Evolutionary conservation across 1,140 invertebrate species (phyloP).

Genomic region (Aphelenchoides besseyi): DNA sequence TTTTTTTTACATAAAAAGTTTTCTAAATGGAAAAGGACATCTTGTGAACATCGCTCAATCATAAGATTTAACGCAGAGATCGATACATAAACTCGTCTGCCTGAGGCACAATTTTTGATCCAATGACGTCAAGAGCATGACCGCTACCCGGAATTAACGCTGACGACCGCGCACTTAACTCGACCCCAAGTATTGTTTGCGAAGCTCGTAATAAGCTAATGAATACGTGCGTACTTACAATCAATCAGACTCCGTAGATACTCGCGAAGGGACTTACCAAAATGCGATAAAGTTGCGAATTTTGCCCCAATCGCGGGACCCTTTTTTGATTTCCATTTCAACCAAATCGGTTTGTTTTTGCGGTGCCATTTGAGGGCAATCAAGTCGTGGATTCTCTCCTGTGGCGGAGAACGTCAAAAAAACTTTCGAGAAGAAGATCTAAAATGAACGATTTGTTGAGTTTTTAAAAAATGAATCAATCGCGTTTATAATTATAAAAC

Average conservation of each 20-base stretch:
- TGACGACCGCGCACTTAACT: conserved; percentile 5
- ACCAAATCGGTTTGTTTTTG: not conserved
- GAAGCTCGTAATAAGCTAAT: not conserved
- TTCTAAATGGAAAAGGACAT: not conserved
- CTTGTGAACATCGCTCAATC: not conserved
- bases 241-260: not conserved
- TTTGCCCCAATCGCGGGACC: not conserved
- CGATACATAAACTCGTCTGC: not conserved
- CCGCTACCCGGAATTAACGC: too few relatives aligned
- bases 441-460: too few relatives aligned
- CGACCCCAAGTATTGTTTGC: not conserved
- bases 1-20: not conserved
- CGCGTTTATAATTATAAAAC: too few relatives aligned
- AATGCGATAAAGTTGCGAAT: conserved; percentile 11
- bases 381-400: not conserved
- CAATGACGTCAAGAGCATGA: not conserved
- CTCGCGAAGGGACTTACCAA: not conserved
- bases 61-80: not conserved
- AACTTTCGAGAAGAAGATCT: too few relatives aligned
- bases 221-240: not conserved
- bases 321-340: not conserved
- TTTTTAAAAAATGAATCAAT: too few relatives aligned
- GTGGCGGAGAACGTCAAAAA: not conserved
- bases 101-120: not conserved
- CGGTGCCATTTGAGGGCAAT: not conserved